Base-by-base conservation (phyloP, 2,888 invertebrate genomes). In the Tachystola acroxantha region DNA sequence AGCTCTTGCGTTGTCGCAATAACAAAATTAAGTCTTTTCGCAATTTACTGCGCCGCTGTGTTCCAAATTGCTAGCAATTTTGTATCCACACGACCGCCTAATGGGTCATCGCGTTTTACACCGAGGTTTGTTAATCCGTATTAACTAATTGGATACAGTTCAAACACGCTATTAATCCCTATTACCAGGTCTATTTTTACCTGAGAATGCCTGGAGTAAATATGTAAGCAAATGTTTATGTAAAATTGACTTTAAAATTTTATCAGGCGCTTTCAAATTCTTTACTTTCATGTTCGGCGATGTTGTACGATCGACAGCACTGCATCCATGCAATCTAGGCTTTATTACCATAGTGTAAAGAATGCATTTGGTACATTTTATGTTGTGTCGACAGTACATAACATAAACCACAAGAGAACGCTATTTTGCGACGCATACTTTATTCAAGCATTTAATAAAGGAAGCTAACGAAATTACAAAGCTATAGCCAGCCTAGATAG, bases 11-110 rank as follows among this genome's bases (percentile, higher is more conserved):
- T 22, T 32, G 32, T 34, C 26, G 53, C 53, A 46, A 41, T 50
- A 49, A 47, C 54, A 31, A 49, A 56, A 57, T 60, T 50, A 57
- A 57, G 54, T 57, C 48, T 53, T 57, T 26, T 14, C 36, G 38
- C 48, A 48, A 57, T 60, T 60, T 55, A 52, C 47, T 43, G 40
- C 41, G 44, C 43, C 43, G 22, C 28, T 49, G 55, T 38, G 51
- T 50, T 22, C 37, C 36, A 53, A 61, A 55, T 50, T 49, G 43
- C 45, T 46, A 48, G 48, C 48, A 10, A 34, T 38, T 34, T 34
- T 34, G 38, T 38, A 12, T 30, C 14, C 28, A 32, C 37, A 34
- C 25, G 19, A 19, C 37, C 32, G 20, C 27, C 38, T 34, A 38
- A 38, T 38, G 29, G 37, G 10, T 36, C 31, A 30, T 25, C 26